Evolutionary conservation across 2,113 vertebrate genomes (phyloP).

Genomic region (Bambusicola thoracicus): DNA sequence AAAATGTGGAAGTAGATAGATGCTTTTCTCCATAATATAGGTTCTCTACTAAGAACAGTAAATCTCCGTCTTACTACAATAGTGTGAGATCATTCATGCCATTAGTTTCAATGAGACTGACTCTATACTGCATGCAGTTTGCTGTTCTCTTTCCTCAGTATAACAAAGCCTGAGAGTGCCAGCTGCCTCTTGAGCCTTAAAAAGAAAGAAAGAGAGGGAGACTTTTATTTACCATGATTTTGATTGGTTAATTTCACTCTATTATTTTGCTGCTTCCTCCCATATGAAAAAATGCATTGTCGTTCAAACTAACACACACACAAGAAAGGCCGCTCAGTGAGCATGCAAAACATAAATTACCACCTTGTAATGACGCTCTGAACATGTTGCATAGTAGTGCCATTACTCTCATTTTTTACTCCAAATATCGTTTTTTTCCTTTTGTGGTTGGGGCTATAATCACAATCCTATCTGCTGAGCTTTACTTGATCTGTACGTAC

Average conservation of each 20-base stretch:
- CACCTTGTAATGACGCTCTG: conserved; percentile 21
- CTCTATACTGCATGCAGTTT: conserved; percentile 75
- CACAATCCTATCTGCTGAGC: neutral
- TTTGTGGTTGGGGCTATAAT: neutral
- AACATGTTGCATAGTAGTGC: neutral
- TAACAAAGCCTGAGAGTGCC: conserved; percentile 73
- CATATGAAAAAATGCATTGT: conserved; percentile 60
- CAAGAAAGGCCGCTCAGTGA: conserved; percentile 30
- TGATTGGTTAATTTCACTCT: conserved; percentile 66
- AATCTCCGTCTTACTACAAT: conserved; percentile 73
- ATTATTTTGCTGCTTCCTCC: conserved; percentile 69
- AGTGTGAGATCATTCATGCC: conserved; percentile 73
- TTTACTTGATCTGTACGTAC: neutral
- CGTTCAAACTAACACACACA: neutral
- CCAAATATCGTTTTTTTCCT: conserved; percentile 1
- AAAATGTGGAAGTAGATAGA: conserved; percentile 76
- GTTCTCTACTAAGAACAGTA: conserved; percentile 73
- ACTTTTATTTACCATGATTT: conserved; percentile 71
- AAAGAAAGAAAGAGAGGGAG: conserved; percentile 65
- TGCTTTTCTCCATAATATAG: conserved; percentile 75
- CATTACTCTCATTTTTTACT: neutral
- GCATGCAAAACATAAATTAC: conserved; percentile 32
- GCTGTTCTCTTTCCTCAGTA: conserved; percentile 68
- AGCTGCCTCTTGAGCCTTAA: conserved; percentile 71
- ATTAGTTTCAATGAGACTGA: conserved; percentile 75